Evolutionary conservation across 2,113 vertebrate genomes (phyloP).

Genomic region (Hirundichthys speculiger): DNA sequence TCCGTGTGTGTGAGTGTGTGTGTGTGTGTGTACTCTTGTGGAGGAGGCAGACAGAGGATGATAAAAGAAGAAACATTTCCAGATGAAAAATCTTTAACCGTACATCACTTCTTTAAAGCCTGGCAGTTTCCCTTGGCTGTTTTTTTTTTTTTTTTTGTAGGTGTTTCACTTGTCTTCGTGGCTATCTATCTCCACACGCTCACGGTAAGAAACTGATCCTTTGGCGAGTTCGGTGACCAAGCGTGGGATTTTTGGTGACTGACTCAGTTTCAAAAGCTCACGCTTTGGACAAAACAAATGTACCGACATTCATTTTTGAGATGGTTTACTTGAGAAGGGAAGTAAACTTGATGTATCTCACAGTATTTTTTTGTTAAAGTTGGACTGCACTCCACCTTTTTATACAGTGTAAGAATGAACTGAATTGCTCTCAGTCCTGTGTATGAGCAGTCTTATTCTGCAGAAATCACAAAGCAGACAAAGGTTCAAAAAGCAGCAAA

Average conservation of each 20-base stretch:
- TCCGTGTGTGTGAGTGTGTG: constrained; percentile 8
- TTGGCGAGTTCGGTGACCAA: constrained; percentile 37
- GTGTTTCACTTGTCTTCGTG: constrained; percentile 51
- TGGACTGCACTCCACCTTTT: too few species aligned
- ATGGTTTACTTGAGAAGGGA: too few species aligned
- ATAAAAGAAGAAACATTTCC: constrained; percentile 49
- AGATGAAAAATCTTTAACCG: constrained; percentile 53
- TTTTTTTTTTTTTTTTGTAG: constrained; percentile 22
- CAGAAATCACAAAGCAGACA: too few species aligned
- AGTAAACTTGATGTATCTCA: too few species aligned
- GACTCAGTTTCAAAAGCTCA: constrained; percentile 41
- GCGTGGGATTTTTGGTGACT: constrained; percentile 43
- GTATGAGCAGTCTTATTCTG: too few species aligned
- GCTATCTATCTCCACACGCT: constrained; percentile 30
- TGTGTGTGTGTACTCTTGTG: background rate
- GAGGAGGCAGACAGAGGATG: constrained; percentile 34
- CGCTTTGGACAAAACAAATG: constrained; percentile 20
- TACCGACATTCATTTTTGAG: constrained; percentile 7
- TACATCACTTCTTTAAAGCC: constrained; percentile 49
- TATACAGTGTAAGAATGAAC: too few species aligned
- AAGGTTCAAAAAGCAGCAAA: too few species aligned
- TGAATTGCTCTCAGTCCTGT: too few species aligned
- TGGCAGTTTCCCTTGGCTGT: constrained; percentile 40
- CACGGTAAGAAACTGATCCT: constrained; percentile 51
- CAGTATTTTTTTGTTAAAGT: too few species aligned